phyloP scores from a whole-genome alignment of 2,113 vertebrate species.

The Ageneiosus marmoratus region DNA sequence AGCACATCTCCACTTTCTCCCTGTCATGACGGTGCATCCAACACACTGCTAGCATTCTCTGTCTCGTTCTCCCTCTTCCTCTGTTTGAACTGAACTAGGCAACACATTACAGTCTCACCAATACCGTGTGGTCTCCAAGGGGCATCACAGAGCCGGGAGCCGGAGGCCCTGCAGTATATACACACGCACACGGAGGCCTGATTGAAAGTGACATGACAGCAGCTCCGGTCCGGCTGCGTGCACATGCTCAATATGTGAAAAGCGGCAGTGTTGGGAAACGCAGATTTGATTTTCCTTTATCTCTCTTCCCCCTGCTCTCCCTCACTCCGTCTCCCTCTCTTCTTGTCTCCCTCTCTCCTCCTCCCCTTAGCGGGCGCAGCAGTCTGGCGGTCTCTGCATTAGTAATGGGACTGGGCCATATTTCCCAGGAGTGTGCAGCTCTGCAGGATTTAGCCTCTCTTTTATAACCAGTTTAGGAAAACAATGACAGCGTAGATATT shows the following conservation, averaged over 20 bases:
- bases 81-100: conserved; percentile 34
- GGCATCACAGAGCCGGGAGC: conserved; percentile 46
- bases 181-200: conserved; percentile 38
- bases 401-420: conserved; percentile 80
- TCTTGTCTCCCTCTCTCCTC: conserved; percentile 40
- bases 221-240: conserved; percentile 38
- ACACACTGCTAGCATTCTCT: not conserved
- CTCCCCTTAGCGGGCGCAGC: conserved; percentile 52
- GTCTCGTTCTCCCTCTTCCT: conserved; percentile 21
- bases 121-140: conserved; percentile 48
- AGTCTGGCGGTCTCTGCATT: conserved; percentile 62
- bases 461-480: conserved; percentile 79
- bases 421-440: conserved; percentile 75
- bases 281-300: conserved; percentile 72
- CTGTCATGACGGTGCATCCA: not conserved
- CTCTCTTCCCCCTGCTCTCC: conserved; percentile 34
- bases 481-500: conserved; percentile 75
- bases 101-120: conserved; percentile 52
- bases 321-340: conserved; percentile 41
- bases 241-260: conserved; percentile 51
- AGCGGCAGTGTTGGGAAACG: conserved; percentile 56
- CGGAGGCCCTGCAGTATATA: conserved; percentile 51
- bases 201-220: conserved; percentile 61
- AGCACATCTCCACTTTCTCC: conserved; percentile 1
- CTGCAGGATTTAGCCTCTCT: conserved; percentile 76